Conservation (phyloP, 1,140 invertebrate genomes). For the Zaprionus ornatus region DNA sequence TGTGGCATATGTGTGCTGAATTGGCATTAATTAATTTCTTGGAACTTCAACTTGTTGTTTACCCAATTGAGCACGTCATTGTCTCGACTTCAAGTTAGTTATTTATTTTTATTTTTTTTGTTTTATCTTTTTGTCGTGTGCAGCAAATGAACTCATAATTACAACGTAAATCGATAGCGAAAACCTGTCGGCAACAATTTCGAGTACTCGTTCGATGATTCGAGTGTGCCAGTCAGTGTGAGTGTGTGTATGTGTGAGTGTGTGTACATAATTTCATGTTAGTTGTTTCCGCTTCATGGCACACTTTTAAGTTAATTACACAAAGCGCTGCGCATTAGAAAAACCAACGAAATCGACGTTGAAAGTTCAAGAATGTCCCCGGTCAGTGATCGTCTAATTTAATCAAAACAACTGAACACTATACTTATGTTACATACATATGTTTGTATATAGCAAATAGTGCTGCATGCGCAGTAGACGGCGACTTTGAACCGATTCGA, state of each 20-base stretch:
- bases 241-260: not conserved
- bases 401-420: constrained; percentile 33
- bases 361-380: constrained; percentile 49
- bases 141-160: constrained; percentile 31
- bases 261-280: constrained; percentile 50
- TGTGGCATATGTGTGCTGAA: constrained; percentile 31
- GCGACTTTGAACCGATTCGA: constrained; percentile 50
- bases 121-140: constrained; percentile 3
- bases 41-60: constrained; percentile 58
- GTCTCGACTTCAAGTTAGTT: constrained; percentile 7
- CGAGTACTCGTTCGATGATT: not conserved
- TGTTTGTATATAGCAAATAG: constrained; percentile 8
- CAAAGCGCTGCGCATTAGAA: constrained; percentile 36
- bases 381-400: constrained; percentile 45
- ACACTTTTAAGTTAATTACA: constrained; percentile 56
- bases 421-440: constrained; percentile 5
- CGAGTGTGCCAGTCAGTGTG: not conserved
- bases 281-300: constrained; percentile 59
- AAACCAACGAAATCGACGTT: not conserved
- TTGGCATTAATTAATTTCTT: constrained; percentile 64
- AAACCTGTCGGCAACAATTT: constrained; percentile 39
- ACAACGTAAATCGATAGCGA: constrained; percentile 31
- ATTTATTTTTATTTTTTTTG: constrained; percentile 9
- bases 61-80: constrained; percentile 31
- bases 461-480: constrained; percentile 9